These are phyloP conservation scores for Ormyrus pomaceus DNA, from an alignment of 2,888 invertebrate genomes.

Conservation along the genomic window DNA sequence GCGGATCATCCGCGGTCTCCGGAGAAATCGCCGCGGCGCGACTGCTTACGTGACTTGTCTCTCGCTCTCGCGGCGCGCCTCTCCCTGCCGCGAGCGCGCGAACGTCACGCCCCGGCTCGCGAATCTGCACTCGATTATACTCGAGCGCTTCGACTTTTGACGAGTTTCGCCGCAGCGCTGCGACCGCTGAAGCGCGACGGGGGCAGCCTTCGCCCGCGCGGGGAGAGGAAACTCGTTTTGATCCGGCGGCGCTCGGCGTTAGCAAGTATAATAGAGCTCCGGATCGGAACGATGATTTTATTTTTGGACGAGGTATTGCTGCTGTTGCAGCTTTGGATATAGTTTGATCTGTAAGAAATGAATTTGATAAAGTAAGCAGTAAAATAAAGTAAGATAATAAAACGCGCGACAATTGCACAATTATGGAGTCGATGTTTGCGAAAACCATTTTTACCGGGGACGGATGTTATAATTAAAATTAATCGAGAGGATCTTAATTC, in stretches of 20 bases:
- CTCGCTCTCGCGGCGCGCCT: neutral
- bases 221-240: neutral
- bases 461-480: no score
- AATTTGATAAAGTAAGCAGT: no score
- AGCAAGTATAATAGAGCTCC: neutral
- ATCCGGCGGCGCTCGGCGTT: neutral
- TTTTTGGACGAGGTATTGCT: no score
- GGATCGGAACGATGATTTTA: neutral
- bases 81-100: no score
- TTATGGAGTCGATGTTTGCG: no score
- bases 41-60: slow-evolving; percentile 30
- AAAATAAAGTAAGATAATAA: no score
- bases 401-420: no score
- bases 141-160: slow-evolving; percentile 38
- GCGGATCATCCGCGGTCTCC: slow-evolving; percentile 12
- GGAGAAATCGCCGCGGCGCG: slow-evolving; percentile 21
- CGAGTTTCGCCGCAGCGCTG: slow-evolving; percentile 15
- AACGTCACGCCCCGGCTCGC: no score
- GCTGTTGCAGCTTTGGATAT: no score
- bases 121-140: slow-evolving; percentile 25
- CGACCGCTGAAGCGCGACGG: neutral
- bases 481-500: no score
- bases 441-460: no score
- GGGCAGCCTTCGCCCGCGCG: neutral
- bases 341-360: no score